These are phyloP conservation scores for Poliocrania exsul DNA, from an alignment of 2,797 vertebrate species.

Conservation along the genomic window DNA sequence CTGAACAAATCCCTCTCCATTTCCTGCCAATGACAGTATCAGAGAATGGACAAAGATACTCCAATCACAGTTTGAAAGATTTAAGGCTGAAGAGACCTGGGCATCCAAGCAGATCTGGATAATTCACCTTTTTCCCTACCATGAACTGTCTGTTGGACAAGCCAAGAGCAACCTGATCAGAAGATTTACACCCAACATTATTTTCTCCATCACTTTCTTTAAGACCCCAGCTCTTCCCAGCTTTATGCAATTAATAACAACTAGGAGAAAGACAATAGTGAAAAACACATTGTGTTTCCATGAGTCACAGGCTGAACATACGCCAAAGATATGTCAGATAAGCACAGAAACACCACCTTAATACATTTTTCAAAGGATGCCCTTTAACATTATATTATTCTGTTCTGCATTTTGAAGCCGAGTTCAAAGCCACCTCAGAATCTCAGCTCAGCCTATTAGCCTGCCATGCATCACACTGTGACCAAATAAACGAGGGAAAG, in stretches of 20 bases:
- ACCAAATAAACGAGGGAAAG: not conserved
- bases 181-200: not conserved
- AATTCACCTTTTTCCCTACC: not conserved
- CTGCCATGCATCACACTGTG: rapidly evolving
- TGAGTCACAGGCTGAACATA: not conserved
- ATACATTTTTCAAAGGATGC: not conserved
- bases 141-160: not conserved
- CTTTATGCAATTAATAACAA: not conserved
- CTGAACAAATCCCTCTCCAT: not conserved
- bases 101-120: not conserved
- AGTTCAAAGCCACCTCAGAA: not conserved
- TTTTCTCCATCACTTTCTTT: not conserved
- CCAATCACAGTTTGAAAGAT: not conserved
- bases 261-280: not conserved
- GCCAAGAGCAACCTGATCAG: not conserved
- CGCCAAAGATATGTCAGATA: not conserved
- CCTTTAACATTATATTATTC: not conserved
- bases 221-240: not conserved
- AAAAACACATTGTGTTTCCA: not conserved
- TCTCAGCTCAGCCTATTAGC: not conserved
- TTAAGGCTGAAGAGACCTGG: rapidly evolving
- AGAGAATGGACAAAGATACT: not conserved
- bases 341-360: not conserved
- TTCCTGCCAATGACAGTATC: not conserved
- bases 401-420: not conserved